Percentiles rank a stretch among this genome's conserved stretches.
Evolutionary conservation across 2,113 vertebrate species (phyloP).

Genomic region (Pterocles orientalis): DNA sequence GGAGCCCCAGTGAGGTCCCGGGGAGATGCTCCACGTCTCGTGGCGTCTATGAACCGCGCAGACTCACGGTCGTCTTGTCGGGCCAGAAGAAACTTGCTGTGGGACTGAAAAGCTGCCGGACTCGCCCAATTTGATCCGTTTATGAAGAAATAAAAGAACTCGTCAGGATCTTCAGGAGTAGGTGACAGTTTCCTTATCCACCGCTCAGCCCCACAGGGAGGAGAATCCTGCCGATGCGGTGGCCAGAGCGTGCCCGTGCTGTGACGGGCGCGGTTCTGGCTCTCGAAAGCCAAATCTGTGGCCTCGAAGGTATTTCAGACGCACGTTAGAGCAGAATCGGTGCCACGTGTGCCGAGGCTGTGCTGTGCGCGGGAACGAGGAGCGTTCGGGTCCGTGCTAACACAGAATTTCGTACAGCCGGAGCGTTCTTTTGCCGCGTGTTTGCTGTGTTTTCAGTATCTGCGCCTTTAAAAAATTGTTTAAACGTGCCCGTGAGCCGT

Average conservation of each 20-base stretch:
- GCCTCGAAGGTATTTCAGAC: not conserved
- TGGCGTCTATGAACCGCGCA: fast-evolving
- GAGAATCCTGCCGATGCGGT: not conserved
- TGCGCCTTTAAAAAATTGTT: fast-evolving
- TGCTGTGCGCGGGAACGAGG: not conserved
- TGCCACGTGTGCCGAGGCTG: not conserved
- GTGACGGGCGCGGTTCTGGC: not conserved
- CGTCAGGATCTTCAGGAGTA: not conserved
- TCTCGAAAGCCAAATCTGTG: not conserved
- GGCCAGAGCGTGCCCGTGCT: not conserved
- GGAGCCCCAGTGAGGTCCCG: constrained; percentile 39
- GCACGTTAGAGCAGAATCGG: fast-evolving
- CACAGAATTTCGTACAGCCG: no score
- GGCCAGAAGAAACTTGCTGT: not conserved
- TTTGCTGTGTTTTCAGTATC: not conserved
- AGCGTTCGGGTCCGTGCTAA: no score
- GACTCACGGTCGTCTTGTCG: not conserved
- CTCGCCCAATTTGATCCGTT: not conserved
- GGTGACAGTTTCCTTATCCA: not conserved
- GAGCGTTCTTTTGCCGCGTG: fast-evolving
- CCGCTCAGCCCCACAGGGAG: not conserved
- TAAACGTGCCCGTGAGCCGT: fast-evolving
- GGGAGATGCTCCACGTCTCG: no score
- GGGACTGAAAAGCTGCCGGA: not conserved
- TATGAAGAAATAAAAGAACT: not conserved